Evolutionary conservation across 2,888 invertebrate species (phyloP).

Genomic region (Tenthredo scrophulariae): DNA sequence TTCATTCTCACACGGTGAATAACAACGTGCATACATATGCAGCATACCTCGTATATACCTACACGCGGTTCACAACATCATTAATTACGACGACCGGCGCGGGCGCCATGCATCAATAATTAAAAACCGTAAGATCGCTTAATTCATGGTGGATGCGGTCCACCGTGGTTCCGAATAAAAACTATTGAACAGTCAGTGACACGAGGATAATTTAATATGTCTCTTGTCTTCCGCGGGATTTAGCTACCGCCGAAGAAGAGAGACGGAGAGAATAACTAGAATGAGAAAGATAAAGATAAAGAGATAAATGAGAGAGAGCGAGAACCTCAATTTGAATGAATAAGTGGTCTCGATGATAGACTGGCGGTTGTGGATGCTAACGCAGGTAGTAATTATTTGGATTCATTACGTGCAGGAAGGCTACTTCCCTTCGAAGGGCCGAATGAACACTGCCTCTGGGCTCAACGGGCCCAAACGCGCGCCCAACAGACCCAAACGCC

Average conservation of each 20-base stretch:
- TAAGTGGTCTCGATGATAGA: constrained; percentile 51
- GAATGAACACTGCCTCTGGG: constrained; percentile 55
- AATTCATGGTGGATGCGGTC: neutral
- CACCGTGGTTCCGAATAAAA: constrained; percentile 22
- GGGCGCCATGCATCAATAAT: neutral
- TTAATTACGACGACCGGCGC: neutral
- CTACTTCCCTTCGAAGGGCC: constrained; percentile 68
- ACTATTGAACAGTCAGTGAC: neutral
- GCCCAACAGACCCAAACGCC: constrained; percentile 66
- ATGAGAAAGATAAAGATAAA: constrained; percentile 10
- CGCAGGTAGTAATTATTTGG: constrained; percentile 68
- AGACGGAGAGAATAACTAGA: neutral
- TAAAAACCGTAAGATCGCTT: constrained; percentile 8
- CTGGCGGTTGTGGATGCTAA: constrained; percentile 60
- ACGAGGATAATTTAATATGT: neutral
- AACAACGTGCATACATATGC: neutral
- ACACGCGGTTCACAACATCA: neutral
- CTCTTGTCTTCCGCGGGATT: neutral
- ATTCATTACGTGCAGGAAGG: constrained; percentile 73
- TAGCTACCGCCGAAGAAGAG: constrained; percentile 7
- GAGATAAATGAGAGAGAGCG: constrained; percentile 10
- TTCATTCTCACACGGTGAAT: constrained; percentile 30
- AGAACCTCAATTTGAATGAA: constrained; percentile 53
- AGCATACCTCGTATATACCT: neutral
- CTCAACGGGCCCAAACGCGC: constrained; percentile 38